Percentiles rank a stretch among this genome's conserved stretches.
phyloP scores from a whole-genome alignment of 2,888 invertebrate species.

The Blera fallax region DNA sequence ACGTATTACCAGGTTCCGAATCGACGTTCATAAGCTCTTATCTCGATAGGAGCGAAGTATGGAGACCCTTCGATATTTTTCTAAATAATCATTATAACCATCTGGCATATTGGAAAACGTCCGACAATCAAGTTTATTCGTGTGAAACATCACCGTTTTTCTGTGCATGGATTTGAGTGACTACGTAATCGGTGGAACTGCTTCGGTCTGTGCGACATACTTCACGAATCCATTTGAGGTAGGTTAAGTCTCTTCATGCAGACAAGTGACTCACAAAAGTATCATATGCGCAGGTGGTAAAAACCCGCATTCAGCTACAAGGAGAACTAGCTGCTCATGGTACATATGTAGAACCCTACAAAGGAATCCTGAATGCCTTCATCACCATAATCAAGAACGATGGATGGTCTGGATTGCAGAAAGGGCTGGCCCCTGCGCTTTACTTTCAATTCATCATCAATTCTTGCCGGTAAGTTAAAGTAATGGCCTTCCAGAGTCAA shows the following conservation, averaged over 20 bases:
- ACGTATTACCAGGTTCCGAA: background rate
- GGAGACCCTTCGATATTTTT: background rate
- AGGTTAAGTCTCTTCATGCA: conserved; percentile 22
- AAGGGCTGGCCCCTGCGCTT: conserved; percentile 92
- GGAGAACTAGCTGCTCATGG: conserved; percentile 90
- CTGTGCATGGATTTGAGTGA: conserved; percentile 30
- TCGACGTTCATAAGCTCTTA: conserved; percentile 18
- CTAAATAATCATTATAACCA: conserved; percentile 12
- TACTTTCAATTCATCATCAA: conserved; percentile 95
- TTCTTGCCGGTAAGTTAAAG: conserved; percentile 82
- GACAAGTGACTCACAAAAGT: background rate
- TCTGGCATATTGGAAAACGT: background rate
- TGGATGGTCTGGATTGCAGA: conserved; percentile 89
- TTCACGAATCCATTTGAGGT: conserved; percentile 93
- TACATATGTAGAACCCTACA: conserved; percentile 87
- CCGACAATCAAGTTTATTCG: background rate
- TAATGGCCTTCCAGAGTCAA: background rate
- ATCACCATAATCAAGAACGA: conserved; percentile 90
- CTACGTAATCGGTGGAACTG: conserved; percentile 85
- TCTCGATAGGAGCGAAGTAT: conserved; percentile 38
- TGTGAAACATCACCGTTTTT: background rate
- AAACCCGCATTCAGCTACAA: conserved; percentile 95
- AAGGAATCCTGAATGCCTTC: conserved; percentile 90
- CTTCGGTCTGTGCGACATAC: conserved; percentile 91
- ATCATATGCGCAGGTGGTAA: conserved; percentile 83